Conservation (phyloP, 2,888 invertebrate species). For the Ceriagrion tenellum region DNA sequence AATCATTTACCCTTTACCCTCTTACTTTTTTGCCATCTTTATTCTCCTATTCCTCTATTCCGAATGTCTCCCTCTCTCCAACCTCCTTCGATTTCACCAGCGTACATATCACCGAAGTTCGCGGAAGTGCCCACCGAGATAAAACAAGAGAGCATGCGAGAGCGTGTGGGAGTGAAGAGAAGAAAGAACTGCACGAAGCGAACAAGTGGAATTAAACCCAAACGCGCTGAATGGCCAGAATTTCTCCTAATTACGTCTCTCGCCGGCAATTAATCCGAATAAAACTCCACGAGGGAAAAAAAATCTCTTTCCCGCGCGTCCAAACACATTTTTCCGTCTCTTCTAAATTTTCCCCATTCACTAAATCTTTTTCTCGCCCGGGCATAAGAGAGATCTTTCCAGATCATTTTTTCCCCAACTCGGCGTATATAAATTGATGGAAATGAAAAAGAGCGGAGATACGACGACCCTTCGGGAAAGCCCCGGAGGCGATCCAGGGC, state of each 20-base stretch:
- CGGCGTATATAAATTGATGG: not conserved
- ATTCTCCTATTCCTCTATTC: too few species aligned
- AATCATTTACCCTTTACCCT: not conserved
- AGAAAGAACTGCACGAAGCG: not conserved
- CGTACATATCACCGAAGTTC: not conserved
- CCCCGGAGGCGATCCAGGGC: not conserved
- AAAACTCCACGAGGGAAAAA: not conserved
- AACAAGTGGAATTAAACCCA: conserved; percentile 7
- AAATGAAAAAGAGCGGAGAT: not conserved
- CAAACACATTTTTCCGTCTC: not conserved
- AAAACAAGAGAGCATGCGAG: not conserved
- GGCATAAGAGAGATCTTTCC: not conserved
- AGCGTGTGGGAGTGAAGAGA: not conserved
- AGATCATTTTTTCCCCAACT: not conserved
- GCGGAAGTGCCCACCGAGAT: not conserved
- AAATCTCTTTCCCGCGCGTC: not conserved
- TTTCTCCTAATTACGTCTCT: conserved; percentile 15
- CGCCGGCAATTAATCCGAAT: conserved; percentile 6
- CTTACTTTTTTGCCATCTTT: not conserved
- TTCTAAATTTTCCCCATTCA: not conserved
- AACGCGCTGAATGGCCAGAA: not conserved
- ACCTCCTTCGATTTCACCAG: not conserved
- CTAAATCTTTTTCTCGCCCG: not conserved
- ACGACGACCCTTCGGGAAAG: not conserved
- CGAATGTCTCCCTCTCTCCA: too few species aligned